Base-by-base conservation (phyloP, 2,888 invertebrate genomes). In the Unio pictorum region DNA sequence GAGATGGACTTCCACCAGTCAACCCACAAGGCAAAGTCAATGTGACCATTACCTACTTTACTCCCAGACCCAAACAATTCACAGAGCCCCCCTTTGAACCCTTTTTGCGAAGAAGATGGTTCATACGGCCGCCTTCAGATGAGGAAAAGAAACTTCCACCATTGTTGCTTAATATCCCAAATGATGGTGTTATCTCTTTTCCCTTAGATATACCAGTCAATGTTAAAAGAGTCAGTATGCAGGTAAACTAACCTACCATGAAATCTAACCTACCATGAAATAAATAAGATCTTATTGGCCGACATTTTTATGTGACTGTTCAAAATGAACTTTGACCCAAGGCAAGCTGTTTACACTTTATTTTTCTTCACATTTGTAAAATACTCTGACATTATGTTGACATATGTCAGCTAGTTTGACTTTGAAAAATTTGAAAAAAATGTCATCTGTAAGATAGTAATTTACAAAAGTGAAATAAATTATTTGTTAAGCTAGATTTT, bases 1-100 rank as follows among this genome's bases (percentile, higher is more conserved):
- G 73, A 56, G 85, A 85, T 62, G 81, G 73, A 34, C 71, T 73
- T 5, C 80, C 83, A 23, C 72, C 73, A 15, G 74, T 70, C 4
- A 64, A 63, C 7, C 64, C 68, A 1, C 64, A 28, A 18, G 68
- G 67, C 5, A 20, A 70, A n/a, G 65, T 79, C 4, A 68, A 72
- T 4, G 77, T 81, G 55, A 74, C 74, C 0, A 77, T 81, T 1
- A 80, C 76, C n/a, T 71, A 76, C 26, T 80, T 80, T 73, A 61
- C 11, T 8, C 30, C 56, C 26, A 34, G 62, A 20, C 62, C 23
- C 71, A 71, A 73, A 67, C 8, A 56, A 8, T 15, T 56, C 18
- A 28, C 55, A 54, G 4, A 7, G 11, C 7, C n/a, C 20, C 30
- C 57, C 18, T 28, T 59, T 56, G 23, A n/a, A 45, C n/a, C 59